Evolutionary conservation across 2,797 vertebrate genomes (phyloP).

Genomic region (Echiichthys vipera): DNA sequence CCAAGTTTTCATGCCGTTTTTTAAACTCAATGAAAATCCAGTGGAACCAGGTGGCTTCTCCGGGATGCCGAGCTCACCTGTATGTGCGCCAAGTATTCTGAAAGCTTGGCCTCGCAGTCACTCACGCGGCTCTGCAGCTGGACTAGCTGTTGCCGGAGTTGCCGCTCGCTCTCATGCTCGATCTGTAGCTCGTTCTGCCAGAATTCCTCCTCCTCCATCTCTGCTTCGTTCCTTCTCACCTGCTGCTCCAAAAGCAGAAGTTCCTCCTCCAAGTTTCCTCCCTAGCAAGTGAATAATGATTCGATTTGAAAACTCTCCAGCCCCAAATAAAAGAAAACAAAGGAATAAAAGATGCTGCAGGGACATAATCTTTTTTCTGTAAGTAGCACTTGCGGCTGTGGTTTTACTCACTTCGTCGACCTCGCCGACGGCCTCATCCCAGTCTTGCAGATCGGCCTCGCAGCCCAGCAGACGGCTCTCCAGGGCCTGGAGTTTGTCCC

Average conservation of each 20-base stretch:
- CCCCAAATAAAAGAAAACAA: neutral
- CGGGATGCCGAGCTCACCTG: slow-evolving; percentile 68
- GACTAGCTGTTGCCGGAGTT: slow-evolving; percentile 90
- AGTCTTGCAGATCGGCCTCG: slow-evolving; percentile 89
- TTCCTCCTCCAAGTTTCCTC: slow-evolving; percentile 88
- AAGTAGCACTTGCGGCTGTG: slow-evolving; percentile 20
- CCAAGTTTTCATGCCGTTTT: neutral
- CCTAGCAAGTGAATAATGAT: slow-evolving; percentile 21
- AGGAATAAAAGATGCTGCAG: neutral
- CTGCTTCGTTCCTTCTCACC: slow-evolving; percentile 91
- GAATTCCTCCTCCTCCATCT: slow-evolving; percentile 95
- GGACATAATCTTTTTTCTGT: neutral
- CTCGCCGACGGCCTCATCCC: slow-evolving; percentile 82
- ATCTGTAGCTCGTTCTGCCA: slow-evolving; percentile 96
- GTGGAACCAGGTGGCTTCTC: neutral
- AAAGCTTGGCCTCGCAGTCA: slow-evolving; percentile 89
- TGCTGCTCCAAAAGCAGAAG: slow-evolving; percentile 91
- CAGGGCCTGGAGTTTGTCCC: slow-evolving; percentile 90
- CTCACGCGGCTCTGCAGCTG: slow-evolving; percentile 89
- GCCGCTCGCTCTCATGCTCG: slow-evolving; percentile 93
- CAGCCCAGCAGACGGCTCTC: slow-evolving; percentile 91
- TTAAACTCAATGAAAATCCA: neutral
- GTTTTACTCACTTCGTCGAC: slow-evolving; percentile 66
- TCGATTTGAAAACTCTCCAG: neutral
- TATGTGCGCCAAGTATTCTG: slow-evolving; percentile 87